Conservation (phyloP, 2,888 invertebrate species). For the Thumatha senex region DNA sequence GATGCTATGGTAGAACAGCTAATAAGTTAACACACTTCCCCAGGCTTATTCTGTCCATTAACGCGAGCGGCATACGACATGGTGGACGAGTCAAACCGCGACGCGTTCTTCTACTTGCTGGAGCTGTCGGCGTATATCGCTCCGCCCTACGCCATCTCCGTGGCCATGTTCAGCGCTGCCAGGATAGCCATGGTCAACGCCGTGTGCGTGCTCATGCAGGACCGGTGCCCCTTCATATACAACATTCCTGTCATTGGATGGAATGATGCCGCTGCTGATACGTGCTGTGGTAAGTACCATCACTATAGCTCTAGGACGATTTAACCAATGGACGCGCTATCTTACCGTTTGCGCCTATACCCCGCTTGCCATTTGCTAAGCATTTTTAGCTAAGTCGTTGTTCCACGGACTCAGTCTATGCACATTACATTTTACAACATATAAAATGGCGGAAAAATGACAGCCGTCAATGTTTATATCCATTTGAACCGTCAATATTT, state of each 20-base stretch:
- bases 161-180: conserved; percentile 27
- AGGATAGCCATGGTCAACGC: conserved; percentile 48
- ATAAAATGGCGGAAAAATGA: too few relatives aligned
- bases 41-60: conserved; percentile 44
- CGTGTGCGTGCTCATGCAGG: conserved; percentile 35
- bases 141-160: conserved; percentile 49
- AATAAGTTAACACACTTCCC: not conserved
- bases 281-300: conserved; percentile 53
- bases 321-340: not conserved
- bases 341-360: too few relatives aligned
- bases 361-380: too few relatives aligned
- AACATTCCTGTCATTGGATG: conserved; percentile 17
- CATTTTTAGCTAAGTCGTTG: too few relatives aligned
- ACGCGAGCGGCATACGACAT: conserved; percentile 10
- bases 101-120: conserved; percentile 17
- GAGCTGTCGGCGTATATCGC: conserved; percentile 14
- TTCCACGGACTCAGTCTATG: too few relatives aligned
- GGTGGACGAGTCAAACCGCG: not conserved
- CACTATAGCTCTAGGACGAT: not conserved
- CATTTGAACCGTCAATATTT: too few relatives aligned
- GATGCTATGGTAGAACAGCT: too few relatives aligned
- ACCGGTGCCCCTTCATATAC: conserved; percentile 40
- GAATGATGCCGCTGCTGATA: conserved; percentile 22
- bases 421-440: too few relatives aligned
- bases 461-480: too few relatives aligned